These are phyloP conservation scores for Linurgus olivaceus DNA, from an alignment of 2,797 vertebrate species.

Conservation along the genomic window DNA sequence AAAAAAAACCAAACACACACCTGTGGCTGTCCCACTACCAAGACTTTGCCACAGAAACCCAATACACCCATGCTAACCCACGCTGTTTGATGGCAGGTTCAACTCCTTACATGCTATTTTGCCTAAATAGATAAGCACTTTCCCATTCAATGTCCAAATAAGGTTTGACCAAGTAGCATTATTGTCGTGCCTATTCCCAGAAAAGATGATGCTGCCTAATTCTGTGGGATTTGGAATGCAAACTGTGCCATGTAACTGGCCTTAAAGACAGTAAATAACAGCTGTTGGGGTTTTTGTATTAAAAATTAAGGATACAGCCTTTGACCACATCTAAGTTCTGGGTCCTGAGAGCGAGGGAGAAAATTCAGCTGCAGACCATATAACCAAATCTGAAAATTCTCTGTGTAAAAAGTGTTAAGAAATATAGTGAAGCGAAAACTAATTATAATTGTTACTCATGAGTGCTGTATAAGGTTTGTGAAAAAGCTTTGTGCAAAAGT, in stretches of 20 bases:
- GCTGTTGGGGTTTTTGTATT: neutral
- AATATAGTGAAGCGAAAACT: neutral
- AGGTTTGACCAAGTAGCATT: neutral
- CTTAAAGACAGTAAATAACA: neutral
- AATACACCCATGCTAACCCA: neutral
- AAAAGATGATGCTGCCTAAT: neutral
- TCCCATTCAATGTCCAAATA: neutral
- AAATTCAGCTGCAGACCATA: neutral
- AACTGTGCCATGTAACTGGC: neutral
- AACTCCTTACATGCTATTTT: neutral
- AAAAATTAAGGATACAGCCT: neutral
- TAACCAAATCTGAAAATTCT: neutral
- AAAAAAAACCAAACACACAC: neutral
- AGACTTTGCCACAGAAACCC: neutral
- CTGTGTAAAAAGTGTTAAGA: neutral
- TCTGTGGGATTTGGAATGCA: neutral
- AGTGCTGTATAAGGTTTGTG: neutral
- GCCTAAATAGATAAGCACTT: neutral
- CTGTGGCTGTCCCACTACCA: neutral
- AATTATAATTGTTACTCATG: neutral
- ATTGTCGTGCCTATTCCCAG: neutral
- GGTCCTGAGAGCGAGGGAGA: fast-evolving
- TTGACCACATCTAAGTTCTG: neutral
- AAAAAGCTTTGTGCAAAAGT: neutral
- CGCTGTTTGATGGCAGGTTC: neutral